These are phyloP conservation scores for Ammodytes dubius DNA, from an alignment of 2,113 vertebrate genomes.

Conservation along the genomic window DNA sequence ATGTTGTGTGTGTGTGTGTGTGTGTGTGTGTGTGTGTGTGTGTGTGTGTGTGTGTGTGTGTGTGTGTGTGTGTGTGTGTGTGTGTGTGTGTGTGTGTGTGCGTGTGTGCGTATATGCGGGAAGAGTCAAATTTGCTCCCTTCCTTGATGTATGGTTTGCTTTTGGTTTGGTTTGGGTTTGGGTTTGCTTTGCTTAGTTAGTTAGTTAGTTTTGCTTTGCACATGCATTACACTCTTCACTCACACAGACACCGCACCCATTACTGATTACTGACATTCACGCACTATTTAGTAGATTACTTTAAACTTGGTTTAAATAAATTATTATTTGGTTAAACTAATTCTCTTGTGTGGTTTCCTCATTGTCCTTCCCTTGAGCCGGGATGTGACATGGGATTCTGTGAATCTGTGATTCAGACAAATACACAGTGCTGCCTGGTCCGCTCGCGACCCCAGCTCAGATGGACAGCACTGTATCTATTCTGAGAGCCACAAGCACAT, in stretches of 20 bases:
- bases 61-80: conserved; percentile 14
- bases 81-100: conserved; percentile 15
- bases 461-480: conserved; percentile 62
- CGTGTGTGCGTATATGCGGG: conserved; percentile 17
- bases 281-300: no score
- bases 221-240: no score
- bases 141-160: no score
- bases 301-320: no score
- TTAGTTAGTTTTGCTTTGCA: no score
- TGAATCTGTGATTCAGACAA: conserved; percentile 74
- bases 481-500: conserved; percentile 72
- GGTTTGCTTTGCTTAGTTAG: no score
- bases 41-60: conserved; percentile 39
- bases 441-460: conserved; percentile 48
- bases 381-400: neutral
- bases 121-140: conserved; percentile 38
- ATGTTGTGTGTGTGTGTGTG: conserved; percentile 31
- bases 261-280: no score
- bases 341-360: no score
- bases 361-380: neutral
- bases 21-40: conserved; percentile 35
- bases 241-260: no score
- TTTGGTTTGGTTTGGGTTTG: no score
- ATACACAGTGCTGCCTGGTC: conserved; percentile 43
- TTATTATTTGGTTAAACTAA: no score